Conservation (phyloP, 2,113 vertebrate species). For the Orthonyx spaldingii region DNA sequence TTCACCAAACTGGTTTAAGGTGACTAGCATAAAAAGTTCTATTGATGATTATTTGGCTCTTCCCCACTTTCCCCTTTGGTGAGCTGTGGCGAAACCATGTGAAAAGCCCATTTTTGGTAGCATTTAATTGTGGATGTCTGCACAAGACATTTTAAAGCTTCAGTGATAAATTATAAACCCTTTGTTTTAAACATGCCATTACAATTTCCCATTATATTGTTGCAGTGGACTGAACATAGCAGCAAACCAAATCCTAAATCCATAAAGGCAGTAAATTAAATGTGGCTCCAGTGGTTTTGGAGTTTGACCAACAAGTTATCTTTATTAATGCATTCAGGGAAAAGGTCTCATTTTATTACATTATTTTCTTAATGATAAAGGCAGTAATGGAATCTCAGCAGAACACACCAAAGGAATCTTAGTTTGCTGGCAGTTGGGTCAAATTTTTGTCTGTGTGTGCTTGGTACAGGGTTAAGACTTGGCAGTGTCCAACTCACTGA, state of each 20-base stretch:
- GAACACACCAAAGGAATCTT: constrained; percentile 69
- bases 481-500: constrained; percentile 52
- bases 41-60: background rate
- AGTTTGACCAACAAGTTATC: constrained; percentile 74
- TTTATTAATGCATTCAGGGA: constrained; percentile 73
- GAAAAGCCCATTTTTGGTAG: constrained; percentile 15
- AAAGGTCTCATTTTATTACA: constrained; percentile 75
- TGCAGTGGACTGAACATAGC: constrained; percentile 56
- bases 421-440: constrained; percentile 54
- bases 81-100: background rate
- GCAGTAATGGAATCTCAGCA: constrained; percentile 60
- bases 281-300: constrained; percentile 81
- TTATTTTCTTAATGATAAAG: constrained; percentile 79
- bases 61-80: background rate
- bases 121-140: constrained; percentile 31
- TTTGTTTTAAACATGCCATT: constrained; percentile 28
- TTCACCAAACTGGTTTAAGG: background rate
- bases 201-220: constrained; percentile 53
- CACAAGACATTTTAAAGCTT: constrained; percentile 30
- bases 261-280: constrained; percentile 73
- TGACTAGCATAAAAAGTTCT: background rate
- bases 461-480: constrained; percentile 62
- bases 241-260: constrained; percentile 59
- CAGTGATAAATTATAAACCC: constrained; percentile 20
- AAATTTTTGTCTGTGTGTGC: constrained; percentile 50